Evolutionary conservation across 2,113 vertebrate species (phyloP).

Genomic region (Pseudorhombus dupliciocellatus): DNA sequence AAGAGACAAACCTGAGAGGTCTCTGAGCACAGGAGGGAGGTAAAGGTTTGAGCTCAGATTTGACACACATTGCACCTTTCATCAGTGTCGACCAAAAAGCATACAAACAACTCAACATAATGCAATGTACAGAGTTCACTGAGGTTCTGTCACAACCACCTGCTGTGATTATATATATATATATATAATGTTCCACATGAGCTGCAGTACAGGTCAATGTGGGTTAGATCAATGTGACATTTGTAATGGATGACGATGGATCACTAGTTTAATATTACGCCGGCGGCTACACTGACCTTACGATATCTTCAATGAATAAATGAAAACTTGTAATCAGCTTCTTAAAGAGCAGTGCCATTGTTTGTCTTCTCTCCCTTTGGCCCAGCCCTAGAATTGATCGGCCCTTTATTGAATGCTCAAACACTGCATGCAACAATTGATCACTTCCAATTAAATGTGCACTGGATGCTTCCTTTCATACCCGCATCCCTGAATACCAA

Average conservation of each 20-base stretch:
- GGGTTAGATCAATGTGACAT: conserved; percentile 87
- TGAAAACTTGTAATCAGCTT: conserved; percentile 95
- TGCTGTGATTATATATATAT: conserved; percentile 10
- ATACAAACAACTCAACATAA: neutral
- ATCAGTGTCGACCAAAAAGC: conserved; percentile 2
- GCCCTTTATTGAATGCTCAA: conserved; percentile 93
- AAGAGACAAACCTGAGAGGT: conserved; percentile 16
- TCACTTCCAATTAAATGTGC: conserved; percentile 93
- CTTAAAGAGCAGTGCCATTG: conserved; percentile 86
- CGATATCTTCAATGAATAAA: conserved; percentile 90
- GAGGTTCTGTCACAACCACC: conserved; percentile 8
- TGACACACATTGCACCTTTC: neutral
- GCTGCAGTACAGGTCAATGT: conserved; percentile 83
- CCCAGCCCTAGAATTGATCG: conserved; percentile 86
- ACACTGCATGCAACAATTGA: conserved; percentile 89
- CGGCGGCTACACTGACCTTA: conserved; percentile 85
- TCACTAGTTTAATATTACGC: conserved; percentile 93
- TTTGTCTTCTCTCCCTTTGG: conserved; percentile 89
- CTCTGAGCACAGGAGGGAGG: neutral
- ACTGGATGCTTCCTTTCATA: conserved; percentile 88
- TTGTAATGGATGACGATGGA: conserved; percentile 90
- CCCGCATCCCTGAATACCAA: conserved; percentile 44
- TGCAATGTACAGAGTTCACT: neutral
- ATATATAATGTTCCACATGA: conserved; percentile 15
- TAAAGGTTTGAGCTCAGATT: conserved; percentile 20